phyloP scores from a whole-genome alignment of 2,888 invertebrate genomes.

The Apomyelois bistriatella region DNA sequence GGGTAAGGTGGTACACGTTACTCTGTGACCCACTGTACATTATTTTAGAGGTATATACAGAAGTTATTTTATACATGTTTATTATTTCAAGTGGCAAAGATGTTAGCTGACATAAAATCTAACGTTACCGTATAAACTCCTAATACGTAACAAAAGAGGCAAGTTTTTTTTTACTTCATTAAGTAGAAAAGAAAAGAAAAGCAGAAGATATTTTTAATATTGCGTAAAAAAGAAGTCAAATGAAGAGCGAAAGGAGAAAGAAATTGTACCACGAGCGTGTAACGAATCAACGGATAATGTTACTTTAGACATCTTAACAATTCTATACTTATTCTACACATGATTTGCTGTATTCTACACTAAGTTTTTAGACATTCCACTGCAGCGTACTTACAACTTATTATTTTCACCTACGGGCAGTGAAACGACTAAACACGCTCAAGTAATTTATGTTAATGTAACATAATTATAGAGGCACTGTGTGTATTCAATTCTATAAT shows the following conservation, averaged over 20 bases:
- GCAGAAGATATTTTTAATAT: constrained; percentile 16
- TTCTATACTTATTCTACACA: constrained; percentile 59
- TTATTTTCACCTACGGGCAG: constrained; percentile 35
- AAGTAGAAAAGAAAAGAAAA: constrained; percentile 6
- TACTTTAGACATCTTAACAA: constrained; percentile 54
- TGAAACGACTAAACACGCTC: constrained; percentile 73
- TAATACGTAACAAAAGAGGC: constrained; percentile 46
- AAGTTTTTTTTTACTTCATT: constrained; percentile 15
- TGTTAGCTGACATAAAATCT: constrained; percentile 43
- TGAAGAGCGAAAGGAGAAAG: constrained; percentile 38
- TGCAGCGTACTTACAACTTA: constrained; percentile 28
- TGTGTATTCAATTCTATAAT: constrained; percentile 75
- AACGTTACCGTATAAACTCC: constrained; percentile 40
- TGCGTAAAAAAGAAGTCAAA: constrained; percentile 16
- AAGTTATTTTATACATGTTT: constrained; percentile 35
- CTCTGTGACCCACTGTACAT: too few relatives aligned
- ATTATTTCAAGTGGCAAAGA: constrained; percentile 56
- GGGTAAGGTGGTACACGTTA: too few relatives aligned
- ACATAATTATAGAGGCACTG: constrained; percentile 81
- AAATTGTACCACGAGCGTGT: constrained; percentile 57
- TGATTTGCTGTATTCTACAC: constrained; percentile 67
- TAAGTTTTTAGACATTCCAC: constrained; percentile 69
- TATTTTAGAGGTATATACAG: constrained; percentile 33
- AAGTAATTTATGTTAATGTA: constrained; percentile 80
- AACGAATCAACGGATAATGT: constrained; percentile 40